Percentiles rank a stretch among this genome's conserved stretches.
phyloP scores from a whole-genome alignment of 2,797 vertebrate genomes.

The Rhadinocentrus ornatus region DNA sequence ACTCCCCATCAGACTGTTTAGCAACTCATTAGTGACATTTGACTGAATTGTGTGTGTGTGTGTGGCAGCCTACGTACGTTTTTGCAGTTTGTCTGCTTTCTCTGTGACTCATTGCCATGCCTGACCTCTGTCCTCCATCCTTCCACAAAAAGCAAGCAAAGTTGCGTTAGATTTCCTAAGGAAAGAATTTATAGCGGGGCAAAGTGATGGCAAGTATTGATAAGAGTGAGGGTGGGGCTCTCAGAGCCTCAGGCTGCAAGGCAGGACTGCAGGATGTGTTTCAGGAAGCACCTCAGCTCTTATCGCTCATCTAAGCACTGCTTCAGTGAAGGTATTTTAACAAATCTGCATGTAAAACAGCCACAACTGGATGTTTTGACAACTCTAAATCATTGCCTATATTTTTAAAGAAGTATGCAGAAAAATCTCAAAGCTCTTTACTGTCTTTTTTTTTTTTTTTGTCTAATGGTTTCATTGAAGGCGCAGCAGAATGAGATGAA shows the following conservation, averaged over 20 bases:
- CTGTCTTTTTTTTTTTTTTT: slow-evolving; percentile 20
- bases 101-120: slow-evolving; percentile 58
- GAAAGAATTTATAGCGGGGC: slow-evolving; percentile 45
- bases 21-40: slow-evolving; percentile 74
- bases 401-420: slow-evolving; percentile 30
- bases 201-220: slow-evolving; percentile 48
- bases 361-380: slow-evolving; percentile 31
- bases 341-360: slow-evolving; percentile 21
- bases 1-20: slow-evolving; percentile 58
- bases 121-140: slow-evolving; percentile 16
- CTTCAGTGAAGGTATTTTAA: slow-evolving; percentile 8
- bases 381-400: slow-evolving; percentile 38
- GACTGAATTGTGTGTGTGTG: slow-evolving; percentile 42
- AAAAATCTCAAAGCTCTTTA: slow-evolving; percentile 53
- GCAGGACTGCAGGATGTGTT: slow-evolving; percentile 33
- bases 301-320: slow-evolving; percentile 13
- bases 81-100: slow-evolving; percentile 41
- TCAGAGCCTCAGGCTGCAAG: slow-evolving; percentile 15
- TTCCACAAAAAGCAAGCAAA: slow-evolving; percentile 15
- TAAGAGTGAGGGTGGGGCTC: slow-evolving; percentile 49
- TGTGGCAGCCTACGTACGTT: slow-evolving; percentile 27
- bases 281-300: slow-evolving; percentile 37
- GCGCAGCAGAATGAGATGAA: slow-evolving; percentile 57
- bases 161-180: slow-evolving; percentile 11
- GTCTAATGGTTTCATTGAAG: slow-evolving; percentile 54